Evolutionary conservation across 37 sponge, comb jelly and placozoan genomes (phyloP), one percentile per base, ranked within the genome.

Genomic region (Cliona cf. orientalis): DNA sequence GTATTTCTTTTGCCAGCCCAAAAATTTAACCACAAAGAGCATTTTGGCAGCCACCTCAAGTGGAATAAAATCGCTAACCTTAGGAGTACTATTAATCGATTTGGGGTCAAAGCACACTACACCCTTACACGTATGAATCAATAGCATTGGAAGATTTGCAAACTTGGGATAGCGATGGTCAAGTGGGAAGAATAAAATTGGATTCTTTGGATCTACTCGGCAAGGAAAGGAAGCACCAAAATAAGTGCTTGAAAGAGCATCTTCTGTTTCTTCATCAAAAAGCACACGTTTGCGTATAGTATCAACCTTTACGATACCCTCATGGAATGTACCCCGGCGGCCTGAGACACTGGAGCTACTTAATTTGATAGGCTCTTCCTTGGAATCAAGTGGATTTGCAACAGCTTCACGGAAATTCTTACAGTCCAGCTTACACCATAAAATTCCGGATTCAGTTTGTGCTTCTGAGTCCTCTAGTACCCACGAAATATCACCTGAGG

Each of bases 131-230:
- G 44, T 29, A 26, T 34, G 34, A 12, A 43, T 39, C 25, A 53
- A 43, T 5, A 78, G 28, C 22, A 56, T 29, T 6, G 87, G 87
- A 5, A 86, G 68, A 60, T 86, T 86, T n/a, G 67, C 80, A 80
- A 86, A 69, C 33, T 74, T 86, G n/a, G 87, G 87, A 65, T 40
- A 53, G 12, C 74, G 38, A 40, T 46, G 45, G 59, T 86, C 87
- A 66, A 86, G 56, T 2, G 87, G 87, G 45, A 71, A 74, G 58
- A 86, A 86, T 35, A 71, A 31, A 42, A 86, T 86, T 25, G 53
- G 23, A 72, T 86, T 86, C 55, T 62, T 53, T 25, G 36, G 62
- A 33, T 78, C 72, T 31, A 86, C 87, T 21, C 67, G 56, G 37
- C 87, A 86, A 23, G 79, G 42, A 41, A 80, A 72, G 21, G 73